Conservation (phyloP, 2,797 vertebrate genomes). For the Girardinus metallicus region DNA sequence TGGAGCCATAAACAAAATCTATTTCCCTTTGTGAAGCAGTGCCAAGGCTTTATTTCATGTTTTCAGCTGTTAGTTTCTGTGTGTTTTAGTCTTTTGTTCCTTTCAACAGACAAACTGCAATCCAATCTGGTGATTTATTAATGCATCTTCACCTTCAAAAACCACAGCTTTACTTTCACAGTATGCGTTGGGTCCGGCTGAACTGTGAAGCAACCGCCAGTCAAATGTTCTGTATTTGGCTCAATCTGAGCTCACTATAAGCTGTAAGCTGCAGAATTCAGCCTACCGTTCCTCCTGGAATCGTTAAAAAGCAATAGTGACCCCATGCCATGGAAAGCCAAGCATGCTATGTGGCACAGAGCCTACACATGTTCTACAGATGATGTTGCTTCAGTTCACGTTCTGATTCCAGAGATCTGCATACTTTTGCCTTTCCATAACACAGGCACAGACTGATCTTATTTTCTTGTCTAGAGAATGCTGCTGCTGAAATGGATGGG, state of each 20-base stretch:
- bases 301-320: not conserved
- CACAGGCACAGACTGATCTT: conserved; percentile 3
- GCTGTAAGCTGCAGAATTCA: not conserved
- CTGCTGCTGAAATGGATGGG: not conserved
- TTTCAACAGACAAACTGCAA: not conserved
- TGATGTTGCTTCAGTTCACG: not conserved
- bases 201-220: not conserved
- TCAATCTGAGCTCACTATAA: not conserved
- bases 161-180: not conserved
- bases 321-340: not conserved
- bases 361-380: conserved; percentile 8
- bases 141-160: not conserved
- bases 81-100: not conserved
- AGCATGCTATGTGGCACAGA: not conserved
- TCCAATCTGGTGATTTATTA: not conserved
- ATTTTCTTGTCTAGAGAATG: not conserved
- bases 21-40: conserved; percentile 3
- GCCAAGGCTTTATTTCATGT: not conserved
- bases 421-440: not conserved
- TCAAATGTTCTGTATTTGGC: not conserved
- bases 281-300: not conserved
- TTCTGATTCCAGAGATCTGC: not conserved
- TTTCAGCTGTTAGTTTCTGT: not conserved
- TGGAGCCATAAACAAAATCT: not conserved
- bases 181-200: not conserved